phyloP scores from a whole-genome alignment of 2,888 invertebrate species.

The Melinaea marsaeus region DNA sequence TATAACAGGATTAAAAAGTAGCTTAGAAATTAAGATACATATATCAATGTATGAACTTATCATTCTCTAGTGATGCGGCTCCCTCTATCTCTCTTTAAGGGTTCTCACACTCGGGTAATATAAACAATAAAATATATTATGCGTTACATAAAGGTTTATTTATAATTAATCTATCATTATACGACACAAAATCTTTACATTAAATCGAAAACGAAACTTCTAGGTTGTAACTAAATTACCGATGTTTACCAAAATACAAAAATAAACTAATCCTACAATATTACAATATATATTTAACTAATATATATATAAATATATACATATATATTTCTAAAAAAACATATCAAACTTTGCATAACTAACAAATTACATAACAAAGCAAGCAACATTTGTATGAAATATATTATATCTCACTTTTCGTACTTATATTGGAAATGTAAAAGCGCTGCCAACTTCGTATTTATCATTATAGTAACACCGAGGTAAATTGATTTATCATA shows the following conservation, averaged over 20 bases:
- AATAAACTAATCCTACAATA: not conserved
- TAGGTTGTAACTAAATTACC: not conserved
- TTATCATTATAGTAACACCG: not conserved
- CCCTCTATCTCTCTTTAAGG: too few species aligned
- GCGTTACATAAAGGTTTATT: slow-evolving; percentile 4
- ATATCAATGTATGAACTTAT: too few species aligned
- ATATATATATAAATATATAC: not conserved
- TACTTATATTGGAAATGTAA: not conserved
- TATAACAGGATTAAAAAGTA: too few species aligned
- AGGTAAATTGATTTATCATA: not conserved
- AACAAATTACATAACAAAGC: slow-evolving; percentile 4
- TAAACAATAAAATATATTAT: not conserved
- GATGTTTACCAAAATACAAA: not conserved
- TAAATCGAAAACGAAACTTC: not conserved
- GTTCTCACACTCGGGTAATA: not conserved
- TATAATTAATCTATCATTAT: not conserved
- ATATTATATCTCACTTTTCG: not conserved
- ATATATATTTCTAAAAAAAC: not conserved
- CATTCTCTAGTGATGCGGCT: too few species aligned
- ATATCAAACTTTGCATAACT: not conserved
- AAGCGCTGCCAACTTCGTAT: not conserved
- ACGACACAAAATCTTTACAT: slow-evolving; percentile 3
- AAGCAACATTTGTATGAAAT: not conserved
- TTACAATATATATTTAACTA: slow-evolving; percentile 2
- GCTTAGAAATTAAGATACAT: too few species aligned